Percentiles rank a stretch among this genome's conserved stretches.
phyloP scores from a whole-genome alignment of 2,797 vertebrate genomes.

The Scyliorhinus canicula region DNA sequence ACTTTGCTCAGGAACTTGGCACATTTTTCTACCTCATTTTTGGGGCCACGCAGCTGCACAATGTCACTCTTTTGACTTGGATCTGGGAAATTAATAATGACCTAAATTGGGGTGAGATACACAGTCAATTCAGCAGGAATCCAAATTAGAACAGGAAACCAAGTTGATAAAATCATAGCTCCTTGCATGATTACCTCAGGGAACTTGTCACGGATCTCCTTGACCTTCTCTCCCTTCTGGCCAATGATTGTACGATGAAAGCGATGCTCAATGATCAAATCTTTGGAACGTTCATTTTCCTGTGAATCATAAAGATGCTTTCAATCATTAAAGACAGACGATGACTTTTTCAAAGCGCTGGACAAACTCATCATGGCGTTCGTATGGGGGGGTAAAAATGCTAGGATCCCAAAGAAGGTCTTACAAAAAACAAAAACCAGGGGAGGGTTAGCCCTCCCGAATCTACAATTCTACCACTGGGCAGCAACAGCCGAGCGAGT shows the following conservation, averaged over 20 bases:
- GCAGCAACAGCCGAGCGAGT: too few species aligned
- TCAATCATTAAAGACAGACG: not conserved
- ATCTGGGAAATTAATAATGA: conserved; percentile 98
- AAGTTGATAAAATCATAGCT: not conserved
- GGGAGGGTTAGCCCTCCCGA: too few species aligned
- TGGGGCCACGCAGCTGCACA: conserved; percentile 87
- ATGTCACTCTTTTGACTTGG: conserved; percentile 92
- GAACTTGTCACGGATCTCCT: conserved; percentile 95
- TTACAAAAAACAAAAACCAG: too few species aligned
- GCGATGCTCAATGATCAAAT: conserved; percentile 95
- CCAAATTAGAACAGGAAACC: not conserved
- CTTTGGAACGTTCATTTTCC: conserved; percentile 99
- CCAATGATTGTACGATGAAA: conserved; percentile 98
- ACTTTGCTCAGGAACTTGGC: conserved; percentile 96
- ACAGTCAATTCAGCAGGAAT: not conserved
- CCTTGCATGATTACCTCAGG: conserved; percentile 70
- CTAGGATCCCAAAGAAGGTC: too few species aligned
- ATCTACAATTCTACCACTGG: too few species aligned
- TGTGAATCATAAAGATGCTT: conserved; percentile 46
- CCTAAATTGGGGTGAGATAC: conserved; percentile 55
- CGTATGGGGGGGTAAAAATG: too few species aligned
- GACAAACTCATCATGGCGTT: too few species aligned
- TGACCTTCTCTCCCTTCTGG: conserved; percentile 95
- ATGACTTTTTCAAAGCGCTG: too few species aligned
- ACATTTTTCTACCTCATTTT: conserved; percentile 95